Evolutionary conservation across 1,140 invertebrate genomes (phyloP).

Genomic region (Apis mellifera): Amel_HAv3.1 CM009935.2:5233001-5233500

Average conservation of each 20-base stretch:
- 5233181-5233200: conserved; percentile 43
- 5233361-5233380: too few species aligned
- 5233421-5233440: too few species aligned
- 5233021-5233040: conserved; percentile 59
- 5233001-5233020: conserved; percentile 55
- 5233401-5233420: too few species aligned
- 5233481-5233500: too few species aligned
- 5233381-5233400: too few species aligned
- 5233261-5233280: conserved; percentile 50
- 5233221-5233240: background rate
- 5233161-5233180: conserved; percentile 70
- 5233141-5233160: conserved; percentile 65
- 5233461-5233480: too few species aligned
- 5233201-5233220: background rate
- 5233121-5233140: conserved; percentile 76
- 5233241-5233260: background rate
- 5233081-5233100: conserved; percentile 64
- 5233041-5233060: conserved; percentile 61
- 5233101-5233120: conserved; percentile 71
- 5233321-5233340: too few species aligned
- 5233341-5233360: too few species aligned
- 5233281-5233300: conserved; percentile 19
- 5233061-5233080: conserved; percentile 75
- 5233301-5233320: too few species aligned
- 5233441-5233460: too few species aligned